phyloP scores from a whole-genome alignment of 1,140 invertebrate species.

The Andrena cerasifolii region DNA sequence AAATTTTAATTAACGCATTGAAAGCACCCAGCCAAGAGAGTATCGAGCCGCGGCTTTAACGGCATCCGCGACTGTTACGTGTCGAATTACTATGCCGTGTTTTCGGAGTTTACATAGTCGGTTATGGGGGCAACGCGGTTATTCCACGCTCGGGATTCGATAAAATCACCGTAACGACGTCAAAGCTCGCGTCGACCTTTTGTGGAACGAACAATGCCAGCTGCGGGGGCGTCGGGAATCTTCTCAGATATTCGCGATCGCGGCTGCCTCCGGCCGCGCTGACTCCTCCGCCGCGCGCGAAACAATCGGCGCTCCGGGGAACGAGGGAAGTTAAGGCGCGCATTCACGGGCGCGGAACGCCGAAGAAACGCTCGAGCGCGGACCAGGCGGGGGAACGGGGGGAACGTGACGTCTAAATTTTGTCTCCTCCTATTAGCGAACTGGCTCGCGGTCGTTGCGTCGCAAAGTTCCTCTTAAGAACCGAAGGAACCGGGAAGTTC shows the following conservation, averaged over 20 bases:
- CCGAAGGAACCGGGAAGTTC: constrained; percentile 1
- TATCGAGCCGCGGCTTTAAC: constrained; percentile 24
- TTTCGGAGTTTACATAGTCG: constrained; percentile 34
- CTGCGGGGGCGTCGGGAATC: neutral
- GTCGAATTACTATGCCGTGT: constrained; percentile 43
- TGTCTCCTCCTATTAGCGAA: neutral
- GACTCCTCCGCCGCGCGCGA: neutral
- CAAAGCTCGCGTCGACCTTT: neutral
- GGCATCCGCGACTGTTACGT: constrained; percentile 43
- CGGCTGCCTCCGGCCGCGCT: too few relatives aligned
- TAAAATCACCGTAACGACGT: constrained; percentile 26
- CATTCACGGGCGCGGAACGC: neutral
- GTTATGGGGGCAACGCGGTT: constrained; percentile 29
- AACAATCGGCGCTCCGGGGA: constrained; percentile 9
- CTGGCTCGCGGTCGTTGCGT: neutral
- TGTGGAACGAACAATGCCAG: constrained; percentile 9
- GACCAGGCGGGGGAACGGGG: neutral
- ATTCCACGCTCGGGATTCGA: constrained; percentile 27
- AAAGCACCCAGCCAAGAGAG: neutral
- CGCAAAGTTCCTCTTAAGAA: neutral
- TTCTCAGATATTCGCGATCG: neutral
- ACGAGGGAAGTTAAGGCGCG: neutral
- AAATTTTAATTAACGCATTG: constrained; percentile 48
- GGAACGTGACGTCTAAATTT: neutral
- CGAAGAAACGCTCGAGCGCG: neutral